Evolutionary conservation across 1,140 invertebrate species (phyloP).

Genomic region (Ericerus pela): DNA sequence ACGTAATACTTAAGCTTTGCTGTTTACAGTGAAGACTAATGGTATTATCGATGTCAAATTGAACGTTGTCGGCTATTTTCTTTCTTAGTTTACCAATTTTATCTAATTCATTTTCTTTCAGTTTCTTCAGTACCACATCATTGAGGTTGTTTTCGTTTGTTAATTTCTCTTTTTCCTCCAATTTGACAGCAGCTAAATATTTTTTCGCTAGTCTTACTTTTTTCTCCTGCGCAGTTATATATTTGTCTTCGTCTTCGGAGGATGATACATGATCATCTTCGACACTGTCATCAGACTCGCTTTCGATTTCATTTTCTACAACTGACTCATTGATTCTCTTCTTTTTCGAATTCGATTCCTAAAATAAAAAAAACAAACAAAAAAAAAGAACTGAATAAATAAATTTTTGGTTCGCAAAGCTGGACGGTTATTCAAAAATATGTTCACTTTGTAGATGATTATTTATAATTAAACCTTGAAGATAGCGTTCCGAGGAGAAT

Average conservation of each 20-base stretch:
- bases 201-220: slow-evolving; percentile 72
- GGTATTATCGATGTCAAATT: slow-evolving; percentile 32
- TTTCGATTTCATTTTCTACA: slow-evolving; percentile 18
- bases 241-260: slow-evolving; percentile 45
- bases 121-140: slow-evolving; percentile 48
- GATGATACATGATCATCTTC: slow-evolving; percentile 38
- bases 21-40: slow-evolving; percentile 35
- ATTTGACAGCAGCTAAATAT: slow-evolving; percentile 72
- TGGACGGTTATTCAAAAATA: no score
- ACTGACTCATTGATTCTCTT: not conserved
- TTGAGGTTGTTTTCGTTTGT: slow-evolving; percentile 47
- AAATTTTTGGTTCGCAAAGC: no score
- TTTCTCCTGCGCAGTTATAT: slow-evolving; percentile 75
- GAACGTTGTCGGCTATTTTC: slow-evolving; percentile 51
- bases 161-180: slow-evolving; percentile 53
- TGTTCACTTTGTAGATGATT: no score
- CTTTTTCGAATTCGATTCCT: no score
- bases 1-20: slow-evolving; percentile 66
- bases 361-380: no score
- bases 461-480: no score
- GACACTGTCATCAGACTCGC: slow-evolving; percentile 35
- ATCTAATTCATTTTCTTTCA: slow-evolving; percentile 71
- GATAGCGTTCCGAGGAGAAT: no score
- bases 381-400: no score
- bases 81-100: slow-evolving; percentile 62